Base-by-base conservation (phyloP, 2,113 vertebrate genomes). In the Coryphaenoides rupestris region DNA sequence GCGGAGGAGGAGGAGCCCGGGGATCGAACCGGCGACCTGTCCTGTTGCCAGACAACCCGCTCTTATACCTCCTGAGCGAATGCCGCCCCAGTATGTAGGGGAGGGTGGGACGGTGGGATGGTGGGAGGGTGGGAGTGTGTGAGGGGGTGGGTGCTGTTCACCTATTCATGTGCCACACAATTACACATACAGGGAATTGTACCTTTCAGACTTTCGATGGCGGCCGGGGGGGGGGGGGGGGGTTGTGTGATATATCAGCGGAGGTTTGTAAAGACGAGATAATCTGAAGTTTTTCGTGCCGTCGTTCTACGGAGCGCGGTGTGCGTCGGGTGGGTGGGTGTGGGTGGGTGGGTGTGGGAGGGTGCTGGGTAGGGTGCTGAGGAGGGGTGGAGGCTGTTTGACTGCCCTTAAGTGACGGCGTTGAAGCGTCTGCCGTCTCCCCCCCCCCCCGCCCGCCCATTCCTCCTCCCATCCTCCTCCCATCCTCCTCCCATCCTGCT, bases 331-430 rank as follows among this genome's bases (percentile, higher is more conserved):
- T 40, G 33, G 9, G 9, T 40, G 33, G 33, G 33, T 40, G 33
- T 7, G 33, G 33, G 28, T 1, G 28, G 28, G 28, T 3, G 28
- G 28, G 28, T 4, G 1, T 4, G 28, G 28, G 28, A 1, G 1
- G 28, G 28, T 1, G 28, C 5, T 5, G 26, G 26, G 26, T 3
- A 6, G 26, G 26, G 26, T 3, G 28, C 5, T 3, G 28, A 10
- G 28, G 28, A 9, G 28, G 2, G 28, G 33, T 72, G 69, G 76
- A 78, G 75, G 81, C 68, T 82, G 82, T 87, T 86, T 86, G 83
- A 83, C 87, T 87, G 84, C 78, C 81, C 77, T 73, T 84, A 85
- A 87, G 85, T 87, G 80, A 79, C 68, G 75, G 79, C n/a, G 66
- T 68, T 68, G 62, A 77, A 84, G 78, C 57, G 63, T 61, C 81